Evolutionary conservation across 2,797 vertebrate species (phyloP).

Genomic region (Protosalanx chinensis): DNA sequence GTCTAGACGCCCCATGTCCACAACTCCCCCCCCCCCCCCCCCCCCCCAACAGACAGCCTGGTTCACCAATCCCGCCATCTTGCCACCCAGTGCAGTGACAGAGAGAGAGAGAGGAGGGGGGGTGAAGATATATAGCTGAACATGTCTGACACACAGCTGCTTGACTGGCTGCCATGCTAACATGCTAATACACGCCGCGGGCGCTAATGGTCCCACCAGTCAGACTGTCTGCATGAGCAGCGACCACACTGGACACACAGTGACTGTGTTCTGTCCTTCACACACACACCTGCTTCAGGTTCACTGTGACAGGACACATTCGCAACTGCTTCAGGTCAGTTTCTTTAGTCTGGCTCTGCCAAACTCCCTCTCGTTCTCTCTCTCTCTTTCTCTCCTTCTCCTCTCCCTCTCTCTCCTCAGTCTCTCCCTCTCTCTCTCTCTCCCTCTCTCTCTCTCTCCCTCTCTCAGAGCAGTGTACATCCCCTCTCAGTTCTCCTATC

Average conservation of each 20-base stretch:
- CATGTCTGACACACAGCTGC: constrained; percentile 54
- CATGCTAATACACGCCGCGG: constrained; percentile 56
- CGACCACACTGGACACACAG: no score
- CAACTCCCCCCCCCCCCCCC: not conserved
- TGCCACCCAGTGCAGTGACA: constrained; percentile 38
- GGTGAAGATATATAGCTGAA: constrained; percentile 52
- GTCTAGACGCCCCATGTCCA: constrained; percentile 57
- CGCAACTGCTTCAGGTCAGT: no score
- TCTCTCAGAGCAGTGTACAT: not conserved
- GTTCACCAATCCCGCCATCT: constrained; percentile 69
- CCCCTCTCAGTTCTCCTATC: not conserved
- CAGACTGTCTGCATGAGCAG: no score
- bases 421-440: not conserved
- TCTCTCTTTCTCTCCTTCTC: not conserved
- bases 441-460: not conserved
- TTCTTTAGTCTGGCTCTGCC: no score
- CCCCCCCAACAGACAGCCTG: constrained; percentile 49
- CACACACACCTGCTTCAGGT: no score
- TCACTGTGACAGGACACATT: no score
- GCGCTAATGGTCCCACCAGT: no score
- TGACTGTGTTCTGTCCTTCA: no score
- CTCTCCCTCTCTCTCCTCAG: no score
- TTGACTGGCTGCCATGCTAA: constrained; percentile 50
- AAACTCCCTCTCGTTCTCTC: not conserved
- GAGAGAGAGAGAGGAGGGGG: no score